These are phyloP conservation scores for Ecliptopera silaceata DNA, from an alignment of 2,888 invertebrate species.

Conservation along the genomic window DNA sequence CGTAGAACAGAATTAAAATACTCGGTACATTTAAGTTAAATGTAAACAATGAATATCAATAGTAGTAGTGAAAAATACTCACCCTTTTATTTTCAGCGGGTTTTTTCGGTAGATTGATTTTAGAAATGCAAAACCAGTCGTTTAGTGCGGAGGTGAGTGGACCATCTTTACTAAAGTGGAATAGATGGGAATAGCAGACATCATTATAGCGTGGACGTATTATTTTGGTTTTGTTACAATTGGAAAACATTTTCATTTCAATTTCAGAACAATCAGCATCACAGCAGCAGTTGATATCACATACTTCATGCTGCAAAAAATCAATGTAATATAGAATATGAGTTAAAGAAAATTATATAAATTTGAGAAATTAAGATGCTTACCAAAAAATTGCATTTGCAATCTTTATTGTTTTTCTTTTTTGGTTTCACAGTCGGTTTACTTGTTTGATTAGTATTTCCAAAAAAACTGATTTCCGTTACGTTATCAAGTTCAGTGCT, in stretches of 20 bases:
- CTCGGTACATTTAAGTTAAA: too few relatives aligned
- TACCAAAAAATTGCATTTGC: slow-evolving; percentile 70
- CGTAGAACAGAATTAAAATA: background rate
- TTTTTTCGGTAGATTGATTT: slow-evolving; percentile 66
- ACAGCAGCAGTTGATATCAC: slow-evolving; percentile 94
- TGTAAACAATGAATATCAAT: too few relatives aligned
- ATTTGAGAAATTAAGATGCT: slow-evolving; percentile 25
- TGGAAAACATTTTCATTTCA: slow-evolving; percentile 82
- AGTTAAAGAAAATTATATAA: background rate
- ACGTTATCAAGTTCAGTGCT: slow-evolving; percentile 65
- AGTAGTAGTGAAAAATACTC: slow-evolving; percentile 13
- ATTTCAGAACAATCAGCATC: slow-evolving; percentile 87
- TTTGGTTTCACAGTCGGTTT: slow-evolving; percentile 49
- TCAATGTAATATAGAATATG: background rate
- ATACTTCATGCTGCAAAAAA: slow-evolving; percentile 79
- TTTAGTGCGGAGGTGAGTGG: slow-evolving; percentile 42
- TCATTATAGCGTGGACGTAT: slow-evolving; percentile 30
- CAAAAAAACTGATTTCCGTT: slow-evolving; percentile 66
- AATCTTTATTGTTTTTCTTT: slow-evolving; percentile 45
- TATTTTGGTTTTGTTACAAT: slow-evolving; percentile 69
- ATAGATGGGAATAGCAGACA: slow-evolving; percentile 44
- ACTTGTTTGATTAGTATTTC: slow-evolving; percentile 49
- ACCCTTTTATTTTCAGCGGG: slow-evolving; percentile 48
- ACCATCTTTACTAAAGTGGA: slow-evolving; percentile 35
- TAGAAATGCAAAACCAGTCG: slow-evolving; percentile 66